A percentile compares a stretch with the other conserved stretches of the same genome.
phyloP scores from a whole-genome alignment of 2,113 vertebrate genomes.

The Chloroceryle aenea region DNA sequence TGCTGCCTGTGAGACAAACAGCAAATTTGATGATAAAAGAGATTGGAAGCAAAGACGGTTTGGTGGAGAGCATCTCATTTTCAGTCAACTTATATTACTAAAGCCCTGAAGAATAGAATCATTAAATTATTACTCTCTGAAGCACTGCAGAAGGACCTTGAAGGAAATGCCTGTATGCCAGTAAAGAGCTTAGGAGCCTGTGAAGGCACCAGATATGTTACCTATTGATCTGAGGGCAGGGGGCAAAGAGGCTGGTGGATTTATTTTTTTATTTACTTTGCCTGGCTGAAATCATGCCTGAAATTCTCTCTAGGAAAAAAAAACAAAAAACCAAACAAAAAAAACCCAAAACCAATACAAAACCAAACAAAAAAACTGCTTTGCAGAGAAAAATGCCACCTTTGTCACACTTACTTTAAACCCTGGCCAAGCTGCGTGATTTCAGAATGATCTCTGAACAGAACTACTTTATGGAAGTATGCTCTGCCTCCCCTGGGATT shows the following conservation, averaged over 20 bases:
- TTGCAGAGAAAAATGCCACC: background rate
- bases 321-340: background rate
- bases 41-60: background rate
- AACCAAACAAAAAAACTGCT: background rate
- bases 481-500: background rate
- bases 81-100: conserved; percentile 11
- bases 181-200: background rate
- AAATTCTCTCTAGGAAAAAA: background rate
- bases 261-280: background rate
- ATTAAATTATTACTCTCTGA: conserved; percentile 29
- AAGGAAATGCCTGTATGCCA: background rate
- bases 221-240: background rate
- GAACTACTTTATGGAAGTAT: background rate
- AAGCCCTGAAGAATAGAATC: conserved; percentile 38
- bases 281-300: background rate
- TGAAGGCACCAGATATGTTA: background rate
- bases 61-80: conserved; percentile 28
- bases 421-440: background rate
- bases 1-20: conserved; percentile 52
- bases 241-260: background rate
- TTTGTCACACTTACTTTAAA: background rate
- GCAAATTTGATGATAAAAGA: conserved; percentile 62
- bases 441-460: background rate
- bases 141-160: background rate
- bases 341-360: background rate